A percentile compares a stretch with the other conserved stretches of the same genome.
Conservation (phyloP, 2,113 vertebrate genomes). For the Stercorarius parasiticus region DNA sequence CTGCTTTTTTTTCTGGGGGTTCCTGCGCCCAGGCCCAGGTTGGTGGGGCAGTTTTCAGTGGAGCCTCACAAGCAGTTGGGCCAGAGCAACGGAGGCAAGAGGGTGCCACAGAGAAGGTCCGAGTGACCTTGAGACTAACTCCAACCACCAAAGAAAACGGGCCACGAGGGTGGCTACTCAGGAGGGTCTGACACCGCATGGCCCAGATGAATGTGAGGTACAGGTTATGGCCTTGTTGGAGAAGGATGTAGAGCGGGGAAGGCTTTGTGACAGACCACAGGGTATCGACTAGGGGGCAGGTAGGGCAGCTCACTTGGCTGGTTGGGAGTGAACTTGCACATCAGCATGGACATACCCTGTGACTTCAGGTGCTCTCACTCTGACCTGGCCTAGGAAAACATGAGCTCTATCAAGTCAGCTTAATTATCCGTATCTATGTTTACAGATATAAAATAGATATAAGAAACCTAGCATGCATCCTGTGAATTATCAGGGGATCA, state of each 20-base stretch:
- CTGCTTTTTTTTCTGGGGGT: neutral
- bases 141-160: neutral
- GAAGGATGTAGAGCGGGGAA: neutral
- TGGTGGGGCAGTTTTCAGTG: neutral
- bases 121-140: neutral
- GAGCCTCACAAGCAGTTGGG: neutral
- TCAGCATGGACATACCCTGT: neutral
- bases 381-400: neutral
- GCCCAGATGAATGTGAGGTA: accelerated
- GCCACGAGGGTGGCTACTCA: neutral
- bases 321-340: neutral
- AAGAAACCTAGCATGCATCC: neutral
- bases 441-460: neutral
- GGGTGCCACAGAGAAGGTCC: accelerated
- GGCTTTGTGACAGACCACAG: neutral
- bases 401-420: neutral
- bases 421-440: neutral
- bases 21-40: neutral
- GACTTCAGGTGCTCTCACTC: neutral
- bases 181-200: accelerated
- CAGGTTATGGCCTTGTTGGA: neutral
- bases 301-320: neutral
- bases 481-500: neutral
- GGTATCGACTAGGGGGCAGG: neutral
- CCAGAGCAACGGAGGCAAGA: neutral